phyloP scores from a whole-genome alignment of 2,888 invertebrate genomes.

The Neoaliturus tenellus region DNA sequence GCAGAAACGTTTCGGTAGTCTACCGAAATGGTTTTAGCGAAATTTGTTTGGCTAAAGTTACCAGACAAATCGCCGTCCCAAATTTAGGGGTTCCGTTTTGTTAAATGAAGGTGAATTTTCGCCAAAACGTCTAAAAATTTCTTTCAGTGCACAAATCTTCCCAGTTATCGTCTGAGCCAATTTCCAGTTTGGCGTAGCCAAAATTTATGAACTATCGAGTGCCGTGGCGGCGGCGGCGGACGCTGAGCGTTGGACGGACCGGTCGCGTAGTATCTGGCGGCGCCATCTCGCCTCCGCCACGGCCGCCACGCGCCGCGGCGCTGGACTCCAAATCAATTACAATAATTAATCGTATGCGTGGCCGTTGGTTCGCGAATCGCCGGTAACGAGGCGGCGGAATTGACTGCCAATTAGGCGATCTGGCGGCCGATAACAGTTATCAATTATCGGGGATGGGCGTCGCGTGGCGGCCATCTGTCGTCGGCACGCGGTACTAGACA shows the following conservation, averaged over 20 bases:
- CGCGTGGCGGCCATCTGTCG: background rate
- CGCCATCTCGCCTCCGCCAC: background rate
- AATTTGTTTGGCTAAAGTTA: too few relatives aligned
- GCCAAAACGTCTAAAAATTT: too few relatives aligned
- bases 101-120: too few relatives aligned
- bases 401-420: constrained; percentile 28
- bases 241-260: background rate
- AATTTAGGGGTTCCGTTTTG: too few relatives aligned
- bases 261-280: background rate
- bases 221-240: background rate
- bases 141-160: constrained; percentile 10
- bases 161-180: constrained; percentile 2
- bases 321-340: background rate
- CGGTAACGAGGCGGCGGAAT: constrained; percentile 18
- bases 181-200: constrained; percentile 7
- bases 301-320: background rate
- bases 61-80: too few relatives aligned
- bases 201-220: background rate
- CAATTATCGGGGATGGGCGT: constrained; percentile 32
- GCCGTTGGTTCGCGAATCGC: constrained; percentile 31
- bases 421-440: background rate
- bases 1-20: too few relatives aligned
- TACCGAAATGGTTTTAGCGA: too few relatives aligned
- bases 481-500: background rate
- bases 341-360: constrained; percentile 18